A percentile compares a stretch with the other conserved stretches of the same genome.
These are phyloP conservation scores for Bombus cullumanus DNA, from an alignment of 1,140 invertebrate species.

Conservation along the genomic window DNA sequence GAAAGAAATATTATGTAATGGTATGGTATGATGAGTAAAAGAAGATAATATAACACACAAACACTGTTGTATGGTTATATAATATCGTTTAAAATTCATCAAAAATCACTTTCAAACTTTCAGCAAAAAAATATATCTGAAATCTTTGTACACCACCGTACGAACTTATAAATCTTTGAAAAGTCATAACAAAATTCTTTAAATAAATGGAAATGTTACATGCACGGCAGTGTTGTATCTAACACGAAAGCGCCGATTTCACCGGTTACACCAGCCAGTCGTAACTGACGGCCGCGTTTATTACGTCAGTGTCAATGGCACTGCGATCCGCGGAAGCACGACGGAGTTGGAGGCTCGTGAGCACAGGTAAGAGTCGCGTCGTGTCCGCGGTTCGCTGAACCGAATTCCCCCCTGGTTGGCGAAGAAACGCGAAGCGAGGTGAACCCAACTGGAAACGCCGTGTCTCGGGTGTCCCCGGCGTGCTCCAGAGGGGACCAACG, in stretches of 20 bases:
- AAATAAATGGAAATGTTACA: too few relatives aligned
- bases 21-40: too few relatives aligned
- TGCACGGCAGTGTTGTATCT: background rate
- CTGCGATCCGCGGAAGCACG: slow-evolving; percentile 35
- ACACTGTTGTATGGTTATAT: too few relatives aligned
- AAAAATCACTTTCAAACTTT: too few relatives aligned
- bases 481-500: slow-evolving; percentile 21
- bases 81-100: too few relatives aligned
- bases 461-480: slow-evolving; percentile 52
- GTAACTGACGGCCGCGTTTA: slow-evolving; percentile 36
- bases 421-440: slow-evolving; percentile 48
- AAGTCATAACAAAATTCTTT: too few relatives aligned
- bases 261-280: slow-evolving; percentile 37
- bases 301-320: slow-evolving; percentile 75
- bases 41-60: too few relatives aligned
- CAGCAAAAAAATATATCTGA: too few relatives aligned
- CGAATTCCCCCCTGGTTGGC: slow-evolving; percentile 54
- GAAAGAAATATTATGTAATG: too few relatives aligned
- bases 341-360: slow-evolving; percentile 19
- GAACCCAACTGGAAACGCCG: slow-evolving; percentile 57
- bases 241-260: slow-evolving; percentile 46
- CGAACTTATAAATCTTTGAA: too few relatives aligned
- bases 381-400: slow-evolving; percentile 68
- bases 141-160: too few relatives aligned
- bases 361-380: slow-evolving; percentile 26